Conservation (phyloP, 2,888 invertebrate genomes). For the Agrochola circellaris region DNA sequence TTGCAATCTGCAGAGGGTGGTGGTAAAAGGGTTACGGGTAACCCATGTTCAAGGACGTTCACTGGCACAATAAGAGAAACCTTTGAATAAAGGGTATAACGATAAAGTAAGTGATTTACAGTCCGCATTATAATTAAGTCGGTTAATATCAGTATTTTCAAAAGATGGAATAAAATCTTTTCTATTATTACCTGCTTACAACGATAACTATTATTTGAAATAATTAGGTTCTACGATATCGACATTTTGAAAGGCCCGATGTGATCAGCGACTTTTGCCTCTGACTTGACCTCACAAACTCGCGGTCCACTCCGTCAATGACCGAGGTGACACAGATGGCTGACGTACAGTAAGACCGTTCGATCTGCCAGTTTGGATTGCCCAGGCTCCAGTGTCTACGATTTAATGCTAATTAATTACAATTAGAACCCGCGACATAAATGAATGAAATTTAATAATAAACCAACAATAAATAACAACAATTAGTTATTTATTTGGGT, state of each 20-base stretch:
- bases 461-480: slow-evolving; percentile 28
- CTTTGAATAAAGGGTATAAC: slow-evolving; percentile 2
- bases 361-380: slow-evolving; percentile 4
- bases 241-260: background rate
- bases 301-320: slow-evolving; percentile 17
- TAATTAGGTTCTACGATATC: background rate
- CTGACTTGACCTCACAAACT: background rate
- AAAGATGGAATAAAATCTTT: background rate
- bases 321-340: slow-evolving; percentile 31
- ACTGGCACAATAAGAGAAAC: background rate
- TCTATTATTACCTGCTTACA: background rate
- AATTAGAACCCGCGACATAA: background rate
- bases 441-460: slow-evolving; percentile 8
- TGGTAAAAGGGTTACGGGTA: background rate
- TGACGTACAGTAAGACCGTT: slow-evolving; percentile 5
- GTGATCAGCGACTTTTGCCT: slow-evolving; percentile 1
- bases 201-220: background rate
- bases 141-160: background rate
- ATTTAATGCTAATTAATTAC: slow-evolving; percentile 11
- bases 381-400: background rate
- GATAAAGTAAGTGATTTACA: background rate
- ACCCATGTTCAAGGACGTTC: background rate
- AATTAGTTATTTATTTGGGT: slow-evolving; percentile 32
- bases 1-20: background rate
- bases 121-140: background rate